Base-by-base conservation (phyloP, 2,797 vertebrate genomes). In the Coracias cyanogaster region DNA sequence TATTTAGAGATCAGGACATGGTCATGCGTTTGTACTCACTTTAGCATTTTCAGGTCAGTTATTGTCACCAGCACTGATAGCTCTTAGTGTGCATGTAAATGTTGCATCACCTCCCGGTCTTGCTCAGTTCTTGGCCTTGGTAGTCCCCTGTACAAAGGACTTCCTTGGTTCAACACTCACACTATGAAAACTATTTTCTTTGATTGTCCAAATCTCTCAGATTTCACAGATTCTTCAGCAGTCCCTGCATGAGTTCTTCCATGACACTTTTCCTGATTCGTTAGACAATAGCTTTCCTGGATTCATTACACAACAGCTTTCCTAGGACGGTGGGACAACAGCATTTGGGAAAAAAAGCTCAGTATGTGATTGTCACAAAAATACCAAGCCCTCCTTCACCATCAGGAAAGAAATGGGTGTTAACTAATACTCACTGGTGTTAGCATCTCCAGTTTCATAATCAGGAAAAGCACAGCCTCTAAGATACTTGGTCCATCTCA, bases 401-500 rank as follows among this genome's bases (percentile, higher is more conserved):
- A 26, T 20, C 31, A 61, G 46, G 45, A 33, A 22, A 35, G 15
- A 69, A 77, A 77, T 33, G 17, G 4, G 1, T 57, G 8, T 55
- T 82, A 79, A 37, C 3, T 39, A 52, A 37, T 35, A 12, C 12
- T 22, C 6, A 6, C 39, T 31, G 6, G 35, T 86, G 65, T 62
- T 57, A 70, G 3, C 13, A 39, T 31, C 33, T 58, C 48, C 18
- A 7, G 7, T 35, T 58, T 83, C n/a, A 28, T 58, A 17, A n/a
- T 21, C 39, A 51, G 64, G 60, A 90, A 85, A 67, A 29, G 12
- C 29, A 80, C 54, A 57, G 16, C 15, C 54, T 86, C 48, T 66
- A 37, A 24, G 22, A 26, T 64, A 25, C 31, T 64, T 69, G 6
- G 4, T 43, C 28, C 29, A 15, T 37, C 35, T 57, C 0, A 0